Base-by-base conservation (phyloP, 2,797 vertebrate genomes). In the Cryptoblepharus egeriae region DNA sequence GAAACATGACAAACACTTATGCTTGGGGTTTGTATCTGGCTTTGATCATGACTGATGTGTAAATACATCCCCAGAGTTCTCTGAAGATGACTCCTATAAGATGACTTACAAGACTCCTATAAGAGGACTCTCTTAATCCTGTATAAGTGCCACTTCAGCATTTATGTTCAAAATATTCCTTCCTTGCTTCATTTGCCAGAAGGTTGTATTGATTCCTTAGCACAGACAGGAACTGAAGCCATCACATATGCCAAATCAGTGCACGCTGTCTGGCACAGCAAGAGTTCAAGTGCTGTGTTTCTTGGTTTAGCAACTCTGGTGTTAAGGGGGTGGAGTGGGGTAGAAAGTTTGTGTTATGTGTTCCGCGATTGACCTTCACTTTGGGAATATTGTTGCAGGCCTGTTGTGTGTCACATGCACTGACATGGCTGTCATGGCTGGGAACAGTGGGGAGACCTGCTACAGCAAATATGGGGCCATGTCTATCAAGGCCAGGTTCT, bases 351-450 rank as follows among this genome's bases (percentile, higher is more conserved):
- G 37, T n/a, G 26, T 28, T 28, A 55, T n/a, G 35, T 68, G 26
- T 73, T 28, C 52, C 45, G 13, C 18, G 4, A 6, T 28, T 67
- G 58, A 2, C 55, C 30, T 76, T 4, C 3, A 0, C 8, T 26
- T 26, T 68, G 65, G 39, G 60, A 35, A 42, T 73, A 1, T 24
- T 37, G 4, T 84, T 79, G 1, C 92, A 98, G 98, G 98, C 26
- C 93, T 98, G 90, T 91, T 99, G 61, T 98, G 98, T 1, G 85
- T 99, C 79, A 99, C 98, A 0, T 99, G 98, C 89, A 98, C 98
- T 0, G 98, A 99, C 95, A 98, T 98, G 98, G 98, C 96, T 0
- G 98, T 98, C 86, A 94, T 98, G 96, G 98, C 98, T 0, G 98
- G 98, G 55, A 98, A 98, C 95, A 96, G 94, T 0, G 94, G 97